Percentiles rank a stretch among this genome's conserved stretches.
Conservation (phyloP, 2,797 vertebrate genomes). For the Brachyalestes nurse region DNA sequence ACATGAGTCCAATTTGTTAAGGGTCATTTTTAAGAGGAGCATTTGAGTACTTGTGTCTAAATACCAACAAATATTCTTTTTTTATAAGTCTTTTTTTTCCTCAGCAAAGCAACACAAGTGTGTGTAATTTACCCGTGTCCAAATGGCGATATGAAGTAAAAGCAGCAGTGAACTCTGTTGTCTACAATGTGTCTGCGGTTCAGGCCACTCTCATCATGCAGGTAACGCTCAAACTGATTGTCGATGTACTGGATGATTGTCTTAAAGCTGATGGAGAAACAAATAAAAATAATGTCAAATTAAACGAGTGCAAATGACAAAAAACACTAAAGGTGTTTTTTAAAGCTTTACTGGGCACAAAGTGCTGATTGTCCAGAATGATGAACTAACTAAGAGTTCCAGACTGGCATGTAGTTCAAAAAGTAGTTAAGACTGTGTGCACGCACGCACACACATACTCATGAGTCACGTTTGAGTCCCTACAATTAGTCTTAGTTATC, state of each 20-base stretch:
- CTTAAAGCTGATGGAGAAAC: constrained; percentile 83
- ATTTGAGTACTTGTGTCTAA: too few relatives aligned
- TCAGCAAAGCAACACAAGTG: not conserved
- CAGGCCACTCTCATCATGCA: constrained; percentile 96
- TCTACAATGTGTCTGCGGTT: constrained; percentile 96
- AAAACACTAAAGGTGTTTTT: not conserved
- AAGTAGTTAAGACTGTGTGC: not conserved
- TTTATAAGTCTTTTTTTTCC: not conserved
- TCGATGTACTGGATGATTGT: constrained; percentile 98
- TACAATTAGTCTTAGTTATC: not conserved
- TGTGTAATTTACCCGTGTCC: constrained; percentile 88
- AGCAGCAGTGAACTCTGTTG: constrained; percentile 97
- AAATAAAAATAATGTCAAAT: not conserved
- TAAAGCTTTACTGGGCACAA: not conserved
- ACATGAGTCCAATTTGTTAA: too few relatives aligned
- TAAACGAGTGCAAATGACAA: not conserved
- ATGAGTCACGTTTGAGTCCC: not conserved
- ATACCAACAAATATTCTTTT: not conserved
- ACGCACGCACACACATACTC: not conserved
- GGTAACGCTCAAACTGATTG: constrained; percentile 98
- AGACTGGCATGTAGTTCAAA: not conserved
- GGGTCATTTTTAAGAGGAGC: too few relatives aligned
- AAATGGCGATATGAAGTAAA: constrained; percentile 98
- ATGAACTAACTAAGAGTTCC: not conserved
- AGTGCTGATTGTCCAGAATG: not conserved